Evolutionary conservation across 2,113 vertebrate species (phyloP).

Genomic region (Neodon shergylaensis): DNA sequence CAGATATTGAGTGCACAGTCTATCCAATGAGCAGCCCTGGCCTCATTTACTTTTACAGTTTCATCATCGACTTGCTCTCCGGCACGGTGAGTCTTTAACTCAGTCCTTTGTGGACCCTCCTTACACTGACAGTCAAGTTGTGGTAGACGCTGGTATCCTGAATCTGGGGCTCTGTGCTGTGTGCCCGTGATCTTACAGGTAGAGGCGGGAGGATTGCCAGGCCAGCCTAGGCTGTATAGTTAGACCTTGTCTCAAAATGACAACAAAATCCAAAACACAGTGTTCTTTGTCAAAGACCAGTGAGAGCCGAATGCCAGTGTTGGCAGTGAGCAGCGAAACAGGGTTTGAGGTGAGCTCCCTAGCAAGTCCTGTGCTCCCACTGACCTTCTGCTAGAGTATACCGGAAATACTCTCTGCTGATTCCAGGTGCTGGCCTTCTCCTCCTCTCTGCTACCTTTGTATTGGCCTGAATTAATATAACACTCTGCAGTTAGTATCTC

Average conservation of each 20-base stretch:
- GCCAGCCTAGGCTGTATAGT: background rate
- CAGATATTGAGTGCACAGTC: slow-evolving; percentile 87
- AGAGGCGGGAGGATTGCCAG: background rate
- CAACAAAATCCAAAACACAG: background rate
- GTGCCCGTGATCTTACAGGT: background rate
- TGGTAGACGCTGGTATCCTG: background rate
- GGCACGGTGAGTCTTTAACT: slow-evolving; percentile 89
- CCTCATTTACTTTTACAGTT: slow-evolving; percentile 91
- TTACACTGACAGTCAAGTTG: background rate
- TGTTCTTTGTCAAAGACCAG: background rate
- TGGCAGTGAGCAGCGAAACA: background rate
- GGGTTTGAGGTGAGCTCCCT: background rate
- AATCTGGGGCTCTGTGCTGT: background rate
- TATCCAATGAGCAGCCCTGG: slow-evolving; percentile 86
- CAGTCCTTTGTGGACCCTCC: background rate
- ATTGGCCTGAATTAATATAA: background rate
- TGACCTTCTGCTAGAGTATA: no score
- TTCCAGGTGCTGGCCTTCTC: background rate
- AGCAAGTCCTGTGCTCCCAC: background rate
- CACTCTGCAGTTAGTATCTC: background rate
- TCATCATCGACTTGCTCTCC: slow-evolving; percentile 93
- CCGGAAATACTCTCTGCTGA: accelerated
- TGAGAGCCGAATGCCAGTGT: background rate
- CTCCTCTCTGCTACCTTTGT: background rate
- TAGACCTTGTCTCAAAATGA: background rate